Percentiles rank a stretch among this genome's conserved stretches.
Conservation (phyloP, 2,888 invertebrate species). For the Meiosimyza platycephala region DNA sequence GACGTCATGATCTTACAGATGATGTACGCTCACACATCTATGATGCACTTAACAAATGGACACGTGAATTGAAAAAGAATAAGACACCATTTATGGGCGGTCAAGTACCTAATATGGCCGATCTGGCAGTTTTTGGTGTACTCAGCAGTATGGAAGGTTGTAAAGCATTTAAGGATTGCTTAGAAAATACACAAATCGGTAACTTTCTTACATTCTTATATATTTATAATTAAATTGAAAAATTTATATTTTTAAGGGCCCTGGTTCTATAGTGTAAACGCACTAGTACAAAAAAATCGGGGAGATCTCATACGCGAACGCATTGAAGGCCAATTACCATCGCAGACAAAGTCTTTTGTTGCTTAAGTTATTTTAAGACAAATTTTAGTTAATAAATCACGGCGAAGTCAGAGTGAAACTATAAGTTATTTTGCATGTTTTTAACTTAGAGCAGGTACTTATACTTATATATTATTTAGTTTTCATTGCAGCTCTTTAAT, state of each 20-base stretch:
- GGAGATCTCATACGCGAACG: constrained; percentile 59
- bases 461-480: background rate
- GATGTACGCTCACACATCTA: constrained; percentile 92
- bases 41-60: constrained; percentile 88
- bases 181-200: constrained; percentile 79
- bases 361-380: constrained; percentile 18
- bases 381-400: background rate
- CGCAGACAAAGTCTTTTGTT: constrained; percentile 30
- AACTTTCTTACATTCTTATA: constrained; percentile 42
- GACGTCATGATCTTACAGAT: constrained; percentile 84
- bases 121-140: constrained; percentile 91
- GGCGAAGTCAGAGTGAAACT: no score
- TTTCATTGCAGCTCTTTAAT: background rate
- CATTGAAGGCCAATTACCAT: constrained; percentile 51
- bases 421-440: background rate
- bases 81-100: constrained; percentile 89
- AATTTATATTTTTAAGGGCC: constrained; percentile 51
- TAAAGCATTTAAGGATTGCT: constrained; percentile 84
- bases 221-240: background rate
- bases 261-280: constrained; percentile 83
- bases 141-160: constrained; percentile 95
- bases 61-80: constrained; percentile 75
- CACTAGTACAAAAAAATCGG: constrained; percentile 61
- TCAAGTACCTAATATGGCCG: constrained; percentile 86
- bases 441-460: constrained; percentile 4